Conservation (phyloP, 2,888 invertebrate genomes). For the Drosophila buzzatii region DNA sequence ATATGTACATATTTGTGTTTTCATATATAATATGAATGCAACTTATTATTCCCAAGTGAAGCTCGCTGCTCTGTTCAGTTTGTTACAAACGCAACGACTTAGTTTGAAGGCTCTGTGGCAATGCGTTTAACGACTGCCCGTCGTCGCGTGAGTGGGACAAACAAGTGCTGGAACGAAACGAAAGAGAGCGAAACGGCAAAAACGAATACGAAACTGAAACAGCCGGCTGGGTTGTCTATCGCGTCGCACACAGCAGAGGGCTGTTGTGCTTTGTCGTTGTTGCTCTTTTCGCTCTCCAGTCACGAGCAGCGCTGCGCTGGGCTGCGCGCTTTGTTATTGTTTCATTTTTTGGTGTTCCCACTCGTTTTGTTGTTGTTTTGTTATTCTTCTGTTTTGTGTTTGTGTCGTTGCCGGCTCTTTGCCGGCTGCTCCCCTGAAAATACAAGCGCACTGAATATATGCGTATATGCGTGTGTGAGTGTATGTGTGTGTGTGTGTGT, state of each 20-base stretch:
- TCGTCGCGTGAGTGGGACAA: slow-evolving; percentile 71
- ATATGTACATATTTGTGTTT: neutral
- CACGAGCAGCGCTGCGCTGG: slow-evolving; percentile 20
- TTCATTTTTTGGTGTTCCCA: slow-evolving; percentile 27
- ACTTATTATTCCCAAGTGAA: neutral
- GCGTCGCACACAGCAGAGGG: neutral
- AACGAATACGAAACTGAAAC: slow-evolving; percentile 42
- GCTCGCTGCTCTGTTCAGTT: neutral
- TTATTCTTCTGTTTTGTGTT: slow-evolving; percentile 50
- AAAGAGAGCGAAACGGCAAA: slow-evolving; percentile 37
- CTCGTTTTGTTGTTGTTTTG: slow-evolving; percentile 31
- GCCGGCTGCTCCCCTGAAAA: slow-evolving; percentile 48
- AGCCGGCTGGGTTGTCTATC: slow-evolving; percentile 55
- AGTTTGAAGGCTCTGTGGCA: neutral
- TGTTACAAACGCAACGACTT: slow-evolving; percentile 25
- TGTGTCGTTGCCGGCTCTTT: slow-evolving; percentile 64
- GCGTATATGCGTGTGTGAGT: slow-evolving; percentile 2
- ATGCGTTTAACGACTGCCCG: slow-evolving; percentile 38
- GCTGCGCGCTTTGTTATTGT: slow-evolving; percentile 49
- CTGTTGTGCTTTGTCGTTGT: neutral
- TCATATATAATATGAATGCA: neutral
- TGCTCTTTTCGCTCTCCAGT: slow-evolving; percentile 27
- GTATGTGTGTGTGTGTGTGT: neutral
- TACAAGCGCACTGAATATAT: slow-evolving; percentile 26
- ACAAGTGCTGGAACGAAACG: slow-evolving; percentile 39